Conservation (phyloP, 1,140 invertebrate genomes). For the Megalopta genalis region DNA sequence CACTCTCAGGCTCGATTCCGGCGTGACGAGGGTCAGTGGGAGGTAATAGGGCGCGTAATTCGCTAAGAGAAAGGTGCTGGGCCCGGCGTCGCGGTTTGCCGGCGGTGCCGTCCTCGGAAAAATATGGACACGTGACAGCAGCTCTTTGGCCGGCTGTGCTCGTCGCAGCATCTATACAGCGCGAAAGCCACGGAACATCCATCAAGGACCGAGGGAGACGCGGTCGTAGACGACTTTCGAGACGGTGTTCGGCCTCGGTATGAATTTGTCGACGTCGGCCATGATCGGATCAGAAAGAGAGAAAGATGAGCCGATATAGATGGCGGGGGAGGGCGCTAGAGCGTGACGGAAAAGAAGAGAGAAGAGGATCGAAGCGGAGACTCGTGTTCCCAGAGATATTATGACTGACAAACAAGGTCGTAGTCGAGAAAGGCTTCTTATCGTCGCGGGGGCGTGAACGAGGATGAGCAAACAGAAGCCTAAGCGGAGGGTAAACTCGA, state of each 20-base stretch:
- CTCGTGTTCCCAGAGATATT: constrained; percentile 42
- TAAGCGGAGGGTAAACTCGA: constrained; percentile 44
- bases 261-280: constrained; percentile 27
- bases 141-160: not conserved
- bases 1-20: not conserved
- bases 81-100: too few relatives aligned
- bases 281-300: not conserved
- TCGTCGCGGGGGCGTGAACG: constrained; percentile 18
- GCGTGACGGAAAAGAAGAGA: too few relatives aligned
- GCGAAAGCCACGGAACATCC: constrained; percentile 17
- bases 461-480: constrained; percentile 45
- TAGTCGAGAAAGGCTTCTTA: constrained; percentile 19
- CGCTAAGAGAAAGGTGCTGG: not conserved
- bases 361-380: not conserved
- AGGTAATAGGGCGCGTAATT: not conserved
- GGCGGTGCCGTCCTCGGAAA: not conserved
- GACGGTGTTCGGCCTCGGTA: not conserved
- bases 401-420: constrained; percentile 47
- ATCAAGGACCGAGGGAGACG: constrained; percentile 5
- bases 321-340: too few relatives aligned
- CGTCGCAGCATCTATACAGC: too few relatives aligned
- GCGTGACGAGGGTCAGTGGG: not conserved
- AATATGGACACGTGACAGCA: not conserved
- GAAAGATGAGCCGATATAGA: too few relatives aligned
- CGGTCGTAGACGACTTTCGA: not conserved